Percentiles rank a stretch among this genome's conserved stretches.
phyloP scores from a whole-genome alignment of 2,113 vertebrate genomes.

The Columba janthina region DNA sequence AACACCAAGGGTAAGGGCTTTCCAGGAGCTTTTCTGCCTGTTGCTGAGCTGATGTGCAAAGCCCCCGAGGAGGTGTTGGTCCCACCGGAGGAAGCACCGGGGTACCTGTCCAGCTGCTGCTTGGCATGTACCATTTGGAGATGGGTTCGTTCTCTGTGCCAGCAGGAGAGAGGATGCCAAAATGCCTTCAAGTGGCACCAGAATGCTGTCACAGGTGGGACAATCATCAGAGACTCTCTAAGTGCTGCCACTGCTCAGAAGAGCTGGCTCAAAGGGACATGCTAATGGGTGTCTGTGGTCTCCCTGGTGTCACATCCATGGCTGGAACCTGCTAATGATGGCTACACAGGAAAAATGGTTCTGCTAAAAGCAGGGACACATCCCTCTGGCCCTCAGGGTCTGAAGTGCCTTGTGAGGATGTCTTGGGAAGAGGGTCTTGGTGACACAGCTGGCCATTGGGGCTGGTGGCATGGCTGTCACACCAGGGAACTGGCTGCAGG shows the following conservation, averaged over 20 bases:
- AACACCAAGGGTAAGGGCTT: not conserved
- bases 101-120: not conserved
- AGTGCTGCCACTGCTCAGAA: not conserved
- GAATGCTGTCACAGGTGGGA: not conserved
- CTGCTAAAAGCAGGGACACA: not conserved
- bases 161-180: accelerated
- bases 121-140: accelerated
- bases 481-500: not conserved
- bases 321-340: not conserved
- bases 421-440: not conserved
- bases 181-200: not conserved
- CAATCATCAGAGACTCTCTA: not conserved
- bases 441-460: not conserved
- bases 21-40: not conserved
- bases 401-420: not conserved
- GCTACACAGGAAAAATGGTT: not conserved
- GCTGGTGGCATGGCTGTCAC: not conserved
- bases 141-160: not conserved
- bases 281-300: not conserved
- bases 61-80: not conserved
- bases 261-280: not conserved
- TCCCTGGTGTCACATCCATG: not conserved
- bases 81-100: not conserved
- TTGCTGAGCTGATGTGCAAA: not conserved
- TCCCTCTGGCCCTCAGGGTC: not conserved